These are phyloP conservation scores for Stenichneumon culpator DNA, from an alignment of 2,888 invertebrate species.

Conservation along the genomic window DNA sequence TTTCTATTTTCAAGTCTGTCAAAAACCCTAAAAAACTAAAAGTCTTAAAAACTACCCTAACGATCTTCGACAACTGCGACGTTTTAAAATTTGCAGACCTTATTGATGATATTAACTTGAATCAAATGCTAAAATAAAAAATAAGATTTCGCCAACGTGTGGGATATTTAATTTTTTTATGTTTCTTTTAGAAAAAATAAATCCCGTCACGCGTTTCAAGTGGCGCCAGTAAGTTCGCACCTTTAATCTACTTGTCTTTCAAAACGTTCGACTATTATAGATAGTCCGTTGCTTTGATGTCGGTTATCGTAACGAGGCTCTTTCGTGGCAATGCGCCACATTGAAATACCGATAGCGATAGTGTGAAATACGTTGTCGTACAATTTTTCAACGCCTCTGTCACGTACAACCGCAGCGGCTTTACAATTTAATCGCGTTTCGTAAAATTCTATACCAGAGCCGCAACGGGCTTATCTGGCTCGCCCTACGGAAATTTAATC, in stretches of 20 bases:
- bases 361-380: neutral
- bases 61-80: neutral
- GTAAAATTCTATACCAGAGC: slow-evolving; percentile 12
- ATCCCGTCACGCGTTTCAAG: neutral
- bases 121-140: neutral
- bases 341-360: neutral
- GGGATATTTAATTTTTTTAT: neutral
- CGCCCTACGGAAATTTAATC: slow-evolving; percentile 54
- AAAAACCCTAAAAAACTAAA: neutral
- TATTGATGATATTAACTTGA: neutral
- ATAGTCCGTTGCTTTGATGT: neutral
- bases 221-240: neutral
- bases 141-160: neutral
- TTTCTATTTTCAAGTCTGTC: neutral
- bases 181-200: neutral
- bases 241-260: neutral
- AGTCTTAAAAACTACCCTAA: neutral
- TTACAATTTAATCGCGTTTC: neutral
- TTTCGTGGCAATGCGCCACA: neutral
- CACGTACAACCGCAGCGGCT: neutral
- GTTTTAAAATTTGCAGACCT: neutral
- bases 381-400: slow-evolving; percentile 2
- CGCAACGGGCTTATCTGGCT: slow-evolving; percentile 30
- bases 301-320: neutral
- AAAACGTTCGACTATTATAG: neutral